These are phyloP conservation scores for Saccopteryx leptura DNA, from an alignment of 2,113 vertebrate species.

Conservation along the genomic window DNA sequence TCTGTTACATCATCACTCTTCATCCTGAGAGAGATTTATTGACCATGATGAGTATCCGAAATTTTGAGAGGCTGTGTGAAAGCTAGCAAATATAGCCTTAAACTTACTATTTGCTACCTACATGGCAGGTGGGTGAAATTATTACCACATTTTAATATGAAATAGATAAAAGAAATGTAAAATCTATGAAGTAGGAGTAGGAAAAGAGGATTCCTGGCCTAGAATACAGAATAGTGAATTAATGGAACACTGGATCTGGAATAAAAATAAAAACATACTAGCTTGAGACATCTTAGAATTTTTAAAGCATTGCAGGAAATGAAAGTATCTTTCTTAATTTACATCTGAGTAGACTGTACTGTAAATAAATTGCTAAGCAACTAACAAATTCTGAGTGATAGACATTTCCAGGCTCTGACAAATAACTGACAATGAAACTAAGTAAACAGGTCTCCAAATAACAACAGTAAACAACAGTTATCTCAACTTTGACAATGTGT, in stretches of 20 bases:
- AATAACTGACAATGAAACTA: neutral
- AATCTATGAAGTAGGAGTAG: neutral
- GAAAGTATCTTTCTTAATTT: neutral
- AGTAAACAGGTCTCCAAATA: neutral
- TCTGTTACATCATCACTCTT: neutral
- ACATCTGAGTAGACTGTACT: neutral
- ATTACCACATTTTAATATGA: neutral
- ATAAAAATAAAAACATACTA: neutral
- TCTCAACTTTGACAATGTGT: neutral
- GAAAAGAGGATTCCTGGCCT: neutral
- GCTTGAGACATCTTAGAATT: neutral
- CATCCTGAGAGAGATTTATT: neutral
- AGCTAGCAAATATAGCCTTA: neutral
- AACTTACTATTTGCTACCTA: neutral
- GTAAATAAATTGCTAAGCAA: conserved; percentile 45
- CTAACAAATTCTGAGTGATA: neutral
- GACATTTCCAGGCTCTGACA: conserved; percentile 6
- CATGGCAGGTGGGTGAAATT: neutral
- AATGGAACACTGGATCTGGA: neutral
- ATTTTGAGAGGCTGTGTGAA: neutral
- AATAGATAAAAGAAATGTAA: neutral
- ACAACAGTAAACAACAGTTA: neutral
- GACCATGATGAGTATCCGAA: neutral
- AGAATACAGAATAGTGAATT: neutral
- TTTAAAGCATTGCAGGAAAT: neutral